Conservation (phyloP, 2,113 vertebrate genomes). For the Anas platyrhynchos region DNA sequence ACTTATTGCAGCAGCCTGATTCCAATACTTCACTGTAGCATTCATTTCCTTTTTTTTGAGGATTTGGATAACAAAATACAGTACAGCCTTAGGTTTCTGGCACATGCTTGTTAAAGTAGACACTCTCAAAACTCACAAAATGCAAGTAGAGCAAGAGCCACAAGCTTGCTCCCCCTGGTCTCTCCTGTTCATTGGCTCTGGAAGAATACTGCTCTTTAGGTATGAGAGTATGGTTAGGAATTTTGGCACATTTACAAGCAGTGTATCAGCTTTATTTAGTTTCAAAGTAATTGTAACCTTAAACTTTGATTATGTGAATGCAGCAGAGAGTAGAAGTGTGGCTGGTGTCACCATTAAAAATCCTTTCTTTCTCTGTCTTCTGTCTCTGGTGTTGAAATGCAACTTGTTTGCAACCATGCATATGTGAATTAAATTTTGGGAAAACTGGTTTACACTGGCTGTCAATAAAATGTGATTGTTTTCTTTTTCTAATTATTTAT, state of each 20-base stretch:
- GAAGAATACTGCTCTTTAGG: background rate
- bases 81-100: background rate
- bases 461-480: background rate
- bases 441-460: background rate
- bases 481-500: background rate
- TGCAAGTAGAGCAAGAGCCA: background rate
- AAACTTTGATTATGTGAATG: background rate
- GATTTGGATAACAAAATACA: background rate
- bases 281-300: background rate
- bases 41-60: background rate
- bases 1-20: background rate
- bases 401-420: background rate
- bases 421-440: background rate
- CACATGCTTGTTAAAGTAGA: background rate
- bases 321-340: background rate
- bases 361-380: background rate
- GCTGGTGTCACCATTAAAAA: background rate
- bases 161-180: background rate
- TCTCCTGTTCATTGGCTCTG: background rate
- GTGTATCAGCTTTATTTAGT: background rate
- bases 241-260: background rate
- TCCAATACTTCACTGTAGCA: background rate
- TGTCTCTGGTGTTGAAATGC: background rate
- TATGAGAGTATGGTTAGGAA: background rate
- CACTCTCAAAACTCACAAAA: background rate